Conservation (phyloP, 2,113 vertebrate genomes). For the Galemys pyrenaicus region DNA sequence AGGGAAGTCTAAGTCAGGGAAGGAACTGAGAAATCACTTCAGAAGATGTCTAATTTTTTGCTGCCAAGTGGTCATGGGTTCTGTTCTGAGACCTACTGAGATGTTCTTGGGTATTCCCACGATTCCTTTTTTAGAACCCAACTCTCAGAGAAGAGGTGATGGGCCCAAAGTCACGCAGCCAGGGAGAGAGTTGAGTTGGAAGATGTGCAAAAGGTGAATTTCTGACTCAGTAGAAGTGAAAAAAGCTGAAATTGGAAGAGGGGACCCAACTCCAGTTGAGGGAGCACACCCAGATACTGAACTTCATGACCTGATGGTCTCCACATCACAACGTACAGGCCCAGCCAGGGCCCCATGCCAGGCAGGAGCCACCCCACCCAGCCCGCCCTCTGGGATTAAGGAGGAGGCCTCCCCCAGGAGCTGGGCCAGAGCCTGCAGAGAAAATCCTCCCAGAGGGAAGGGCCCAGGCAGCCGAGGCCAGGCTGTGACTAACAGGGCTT, state of each 20-base stretch:
- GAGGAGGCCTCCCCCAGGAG: not conserved
- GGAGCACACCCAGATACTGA: conserved; percentile 50
- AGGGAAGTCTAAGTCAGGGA: not conserved
- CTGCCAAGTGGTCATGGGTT: not conserved
- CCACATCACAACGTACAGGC: not conserved
- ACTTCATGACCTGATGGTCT: not conserved
- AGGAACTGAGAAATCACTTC: no score
- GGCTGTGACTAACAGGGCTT: not conserved
- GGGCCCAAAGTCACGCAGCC: not conserved
- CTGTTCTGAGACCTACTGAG: not conserved
- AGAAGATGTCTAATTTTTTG: not conserved
- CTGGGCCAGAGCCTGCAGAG: not conserved
- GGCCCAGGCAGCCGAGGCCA: not conserved
- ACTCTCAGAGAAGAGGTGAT: not conserved
- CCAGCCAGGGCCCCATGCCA: not conserved
- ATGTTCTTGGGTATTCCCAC: not conserved
- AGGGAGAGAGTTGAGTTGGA: not conserved
- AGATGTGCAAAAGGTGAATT: not conserved
- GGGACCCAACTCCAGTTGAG: not conserved
- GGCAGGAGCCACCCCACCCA: not conserved
- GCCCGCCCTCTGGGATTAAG: not conserved
- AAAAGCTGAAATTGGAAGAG: not conserved
- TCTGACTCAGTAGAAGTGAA: not conserved
- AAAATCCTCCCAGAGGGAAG: not conserved
- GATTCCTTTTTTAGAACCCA: not conserved